phyloP scores from a whole-genome alignment of 1,140 invertebrate genomes.

The Anagrus nilaparvatae region DNA sequence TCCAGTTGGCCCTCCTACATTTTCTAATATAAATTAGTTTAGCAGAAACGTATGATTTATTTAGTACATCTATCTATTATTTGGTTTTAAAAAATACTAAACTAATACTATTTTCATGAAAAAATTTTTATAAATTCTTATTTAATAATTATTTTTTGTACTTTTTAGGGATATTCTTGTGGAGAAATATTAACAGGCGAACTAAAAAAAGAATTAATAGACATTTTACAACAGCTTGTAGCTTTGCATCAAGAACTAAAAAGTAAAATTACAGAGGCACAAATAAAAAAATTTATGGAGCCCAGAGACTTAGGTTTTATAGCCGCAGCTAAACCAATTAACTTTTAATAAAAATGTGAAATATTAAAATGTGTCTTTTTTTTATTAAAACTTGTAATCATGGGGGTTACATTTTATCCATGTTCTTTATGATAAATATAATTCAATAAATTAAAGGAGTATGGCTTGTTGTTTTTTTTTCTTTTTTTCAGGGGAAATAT shows the following conservation, averaged over 20 bases:
- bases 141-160: constrained; percentile 7
- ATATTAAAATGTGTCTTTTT: neutral
- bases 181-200: constrained; percentile 89
- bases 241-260: constrained; percentile 72
- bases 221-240: constrained; percentile 62
- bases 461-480: too few relatives aligned
- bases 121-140: constrained; percentile 14
- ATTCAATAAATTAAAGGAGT: neutral
- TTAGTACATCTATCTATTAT: too few relatives aligned
- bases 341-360: constrained; percentile 6
- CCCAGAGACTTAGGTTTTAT: constrained; percentile 65
- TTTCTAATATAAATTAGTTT: too few relatives aligned
- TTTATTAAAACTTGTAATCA: neutral
- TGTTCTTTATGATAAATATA: neutral
- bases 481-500: too few relatives aligned
- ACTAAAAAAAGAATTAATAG: constrained; percentile 86
- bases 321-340: constrained; percentile 12
- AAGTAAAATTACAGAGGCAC: constrained; percentile 76
- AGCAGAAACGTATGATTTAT: too few relatives aligned
- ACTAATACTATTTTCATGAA: too few relatives aligned
- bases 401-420: neutral
- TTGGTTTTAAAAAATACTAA: neutral
- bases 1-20: too few relatives aligned
- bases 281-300: constrained; percentile 74
- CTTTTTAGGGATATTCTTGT: constrained; percentile 68